Evolutionary conservation across 2,888 invertebrate species (phyloP).

Genomic region (Trichacis sp.): DNA sequence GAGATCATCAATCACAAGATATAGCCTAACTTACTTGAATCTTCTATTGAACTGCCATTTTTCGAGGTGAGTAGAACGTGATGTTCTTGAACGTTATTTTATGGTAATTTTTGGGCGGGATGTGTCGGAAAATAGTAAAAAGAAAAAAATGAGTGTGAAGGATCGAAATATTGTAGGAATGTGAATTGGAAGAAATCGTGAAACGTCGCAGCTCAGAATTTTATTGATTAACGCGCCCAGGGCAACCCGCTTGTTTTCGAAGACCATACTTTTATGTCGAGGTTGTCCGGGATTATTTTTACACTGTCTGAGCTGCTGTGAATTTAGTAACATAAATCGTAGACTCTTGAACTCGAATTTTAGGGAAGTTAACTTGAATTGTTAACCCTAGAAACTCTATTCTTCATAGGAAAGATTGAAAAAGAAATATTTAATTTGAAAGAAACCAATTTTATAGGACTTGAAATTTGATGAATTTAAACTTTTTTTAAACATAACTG

Average conservation of each 20-base stretch:
- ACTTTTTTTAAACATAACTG: no score
- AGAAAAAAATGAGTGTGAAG: not conserved
- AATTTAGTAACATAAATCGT: no score
- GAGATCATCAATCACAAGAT: slow-evolving; percentile 65
- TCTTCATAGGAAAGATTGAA: no score
- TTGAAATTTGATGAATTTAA: no score
- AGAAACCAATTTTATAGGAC: no score
- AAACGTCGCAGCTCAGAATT: slow-evolving; percentile 52
- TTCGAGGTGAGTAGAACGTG: slow-evolving; percentile 67
- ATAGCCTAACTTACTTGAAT: slow-evolving; percentile 67
- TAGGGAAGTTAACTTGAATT: no score
- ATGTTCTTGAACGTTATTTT: slow-evolving; percentile 62
- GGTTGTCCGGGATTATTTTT: slow-evolving; percentile 61
- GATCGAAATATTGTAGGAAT: no score
- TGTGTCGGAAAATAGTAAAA: not conserved
- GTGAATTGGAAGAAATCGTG: no score
- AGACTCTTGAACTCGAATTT: no score
- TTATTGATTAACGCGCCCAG: slow-evolving; percentile 50
- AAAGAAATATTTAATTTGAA: no score
- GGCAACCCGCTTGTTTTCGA: slow-evolving; percentile 48
- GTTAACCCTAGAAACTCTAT: no score
- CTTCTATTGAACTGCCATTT: slow-evolving; percentile 63
- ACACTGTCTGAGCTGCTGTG: slow-evolving; percentile 58
- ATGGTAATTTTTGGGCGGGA: slow-evolving; percentile 60
- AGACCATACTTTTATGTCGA: slow-evolving; percentile 15